These are phyloP conservation scores for Picus viridis DNA, from an alignment of 2,797 vertebrate species.

Conservation along the genomic window DNA sequence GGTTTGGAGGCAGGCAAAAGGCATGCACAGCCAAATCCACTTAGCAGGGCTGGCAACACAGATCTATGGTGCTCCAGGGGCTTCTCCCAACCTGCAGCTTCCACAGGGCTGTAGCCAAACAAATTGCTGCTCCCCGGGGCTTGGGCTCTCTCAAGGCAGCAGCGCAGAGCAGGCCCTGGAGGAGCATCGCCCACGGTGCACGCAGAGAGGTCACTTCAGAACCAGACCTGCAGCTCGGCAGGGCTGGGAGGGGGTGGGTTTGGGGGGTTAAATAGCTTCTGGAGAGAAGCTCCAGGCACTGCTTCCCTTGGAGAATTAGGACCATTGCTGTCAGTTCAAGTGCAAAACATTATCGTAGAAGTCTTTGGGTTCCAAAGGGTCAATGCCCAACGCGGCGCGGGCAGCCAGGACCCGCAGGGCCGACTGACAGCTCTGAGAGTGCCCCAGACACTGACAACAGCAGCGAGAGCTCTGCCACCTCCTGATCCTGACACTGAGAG, in stretches of 20 bases:
- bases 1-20: not conserved
- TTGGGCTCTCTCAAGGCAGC: not conserved
- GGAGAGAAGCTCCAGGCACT: conserved; percentile 32
- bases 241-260: not conserved
- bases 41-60: not conserved
- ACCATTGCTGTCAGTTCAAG: conserved; percentile 36
- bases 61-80: not conserved
- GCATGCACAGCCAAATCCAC: not conserved
- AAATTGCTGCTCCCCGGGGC: not conserved
- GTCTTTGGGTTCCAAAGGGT: conserved; percentile 44
- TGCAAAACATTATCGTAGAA: conserved; percentile 26
- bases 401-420: not conserved
- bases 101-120: not conserved
- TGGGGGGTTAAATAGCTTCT: not conserved
- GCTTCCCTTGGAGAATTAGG: not conserved
- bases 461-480: not conserved
- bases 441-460: not conserved
- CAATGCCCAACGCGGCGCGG: not conserved
- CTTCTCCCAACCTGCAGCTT: not conserved
- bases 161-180: not conserved
- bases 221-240: not conserved
- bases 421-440: not conserved
- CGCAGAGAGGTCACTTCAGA: not conserved
- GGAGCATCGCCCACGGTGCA: not conserved
- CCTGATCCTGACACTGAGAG: not conserved